A percentile compares a stretch with the other conserved stretches of the same genome.
phyloP scores from a whole-genome alignment of 2,113 vertebrate species.

The Podarcis raffonei region DNA sequence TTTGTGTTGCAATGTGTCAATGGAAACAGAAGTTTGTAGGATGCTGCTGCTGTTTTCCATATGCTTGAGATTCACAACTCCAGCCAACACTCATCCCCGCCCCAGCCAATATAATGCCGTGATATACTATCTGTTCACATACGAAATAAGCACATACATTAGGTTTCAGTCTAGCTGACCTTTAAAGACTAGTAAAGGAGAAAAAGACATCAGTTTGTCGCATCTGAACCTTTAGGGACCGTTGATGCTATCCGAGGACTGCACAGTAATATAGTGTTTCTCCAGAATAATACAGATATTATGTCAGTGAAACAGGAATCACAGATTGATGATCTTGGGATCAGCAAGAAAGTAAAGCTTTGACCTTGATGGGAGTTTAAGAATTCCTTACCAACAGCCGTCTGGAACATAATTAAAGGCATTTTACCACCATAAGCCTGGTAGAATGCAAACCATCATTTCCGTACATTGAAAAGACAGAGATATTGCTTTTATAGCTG shows the following conservation, averaged over 20 bases:
- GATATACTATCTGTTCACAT: slow-evolving; percentile 48
- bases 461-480: slow-evolving; percentile 64
- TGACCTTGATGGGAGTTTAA: slow-evolving; percentile 77
- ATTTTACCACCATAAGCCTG: slow-evolving; percentile 72
- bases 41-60: slow-evolving; percentile 48
- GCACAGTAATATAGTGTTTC: slow-evolving; percentile 52
- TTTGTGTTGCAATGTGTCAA: slow-evolving; percentile 35
- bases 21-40: slow-evolving; percentile 49
- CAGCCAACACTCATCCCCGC: not conserved
- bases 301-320: slow-evolving; percentile 59
- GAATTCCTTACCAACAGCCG: slow-evolving; percentile 61
- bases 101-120: not conserved
- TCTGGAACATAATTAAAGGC: slow-evolving; percentile 74
- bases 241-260: slow-evolving; percentile 49
- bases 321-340: slow-evolving; percentile 63
- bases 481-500: slow-evolving; percentile 78
- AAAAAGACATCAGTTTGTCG: slow-evolving; percentile 58
- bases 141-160: slow-evolving; percentile 37
- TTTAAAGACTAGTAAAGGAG: slow-evolving; percentile 66
- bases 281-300: slow-evolving; percentile 52
- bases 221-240: slow-evolving; percentile 56
- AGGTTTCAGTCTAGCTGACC: slow-evolving; percentile 61
- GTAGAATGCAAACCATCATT: slow-evolving; percentile 71
- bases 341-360: slow-evolving; percentile 62
- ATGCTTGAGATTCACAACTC: slow-evolving; percentile 45